Evolutionary conservation across 2,888 invertebrate genomes (phyloP), one percentile per base, ranked within the genome.

Genomic region (Phortica okadai): DNA sequence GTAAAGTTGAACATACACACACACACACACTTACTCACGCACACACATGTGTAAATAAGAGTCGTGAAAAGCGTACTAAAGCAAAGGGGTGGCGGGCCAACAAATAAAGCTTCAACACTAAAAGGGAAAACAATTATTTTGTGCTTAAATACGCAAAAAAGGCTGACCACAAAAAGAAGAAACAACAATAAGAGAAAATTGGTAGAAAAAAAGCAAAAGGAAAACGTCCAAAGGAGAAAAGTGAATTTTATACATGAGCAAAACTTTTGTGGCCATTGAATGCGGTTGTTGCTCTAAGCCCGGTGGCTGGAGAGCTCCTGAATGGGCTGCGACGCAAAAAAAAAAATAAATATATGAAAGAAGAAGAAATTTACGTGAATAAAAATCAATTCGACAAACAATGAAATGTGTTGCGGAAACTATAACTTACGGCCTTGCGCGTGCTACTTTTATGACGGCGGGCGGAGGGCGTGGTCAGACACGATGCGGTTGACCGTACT

Each of bases 361-460:
- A 21, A 21, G 73, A 76, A 4, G 54, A 70, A 70, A 25, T 54
- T 54, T 14, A 33, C 70, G 70, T 78, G 86, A 86, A 84, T 84
- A 86, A 83, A 85, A 86, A 87, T 86, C 85, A 86, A 86, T 86
- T 86, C 85, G 81, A 82, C 86, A 84, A 87, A 87, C 86, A 87
- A 80, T 79, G 78, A 86, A 86, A 86, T 87, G 88, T 87, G 86
- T 87, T 84, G 86, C 86, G 85, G 85, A 86, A 86, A 87, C 88
- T 86, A 87, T 87, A 87, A 84, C 85, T 83, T 82, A 86, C 86
- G 44, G n/a, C 56, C n/a, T 11, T 21, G 56, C 50, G 6, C 54
- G 14, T 7, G 41, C 54, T 14, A 16, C n/a, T 16, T 21, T 7
- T 59, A 50, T 66, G n/a, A 33, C 11, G n/a, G 6, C 41, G 72